Base-by-base conservation (phyloP, 1,140 invertebrate genomes). In the Magallana angulata region DNA sequence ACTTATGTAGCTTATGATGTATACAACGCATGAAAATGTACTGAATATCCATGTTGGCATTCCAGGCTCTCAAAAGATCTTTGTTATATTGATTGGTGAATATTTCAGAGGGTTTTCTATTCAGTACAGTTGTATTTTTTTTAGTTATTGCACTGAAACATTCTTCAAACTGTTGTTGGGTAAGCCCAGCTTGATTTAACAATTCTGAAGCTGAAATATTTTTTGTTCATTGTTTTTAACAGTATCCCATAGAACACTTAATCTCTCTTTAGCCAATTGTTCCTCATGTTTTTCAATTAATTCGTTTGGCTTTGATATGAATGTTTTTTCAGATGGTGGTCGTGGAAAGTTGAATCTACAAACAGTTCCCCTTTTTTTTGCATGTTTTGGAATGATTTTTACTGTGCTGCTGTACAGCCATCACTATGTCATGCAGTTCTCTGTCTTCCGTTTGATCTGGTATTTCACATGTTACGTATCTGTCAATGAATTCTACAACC, bases 41-140 rank as follows among this genome's bases (percentile, higher is more conserved):
- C 60, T 89, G 88, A 16, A 89, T 87, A 84, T 89, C 84, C 85
- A 89, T 87, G 36, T 89, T 89, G n/a, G 88, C 88, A 87, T 89
- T 84, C 86, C 89, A 90, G 24, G 82, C 83, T 64, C 62, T 68
- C 7, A 88, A 57, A 57, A 88, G 81, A 57, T 82, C 2, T 14
- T 57, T 84, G n/a, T 88, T 86, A 85, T 90, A 90, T 30, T 90
- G 86, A 58, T 88, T 89, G 7, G 86, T 82, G 80, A 81, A 89
- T 5, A 82, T n/a, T 57, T 89, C 85, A 84, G 16, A 57, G 9
- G 68, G 87, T 59, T 84, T 62, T n/a, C 85, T 62, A 76, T 85
- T 89, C n/a, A 89, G 24, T 11, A 71, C 57, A 16, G 85, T 60
- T 62, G 48, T 71, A n/a, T 30, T 84, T 48, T 48, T 87, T 56